Percentiles rank a stretch among this genome's conserved stretches.
These are phyloP conservation scores for Danio albolineatus DNA, from an alignment of 2,797 vertebrate genomes.

Conservation along the genomic window DNA sequence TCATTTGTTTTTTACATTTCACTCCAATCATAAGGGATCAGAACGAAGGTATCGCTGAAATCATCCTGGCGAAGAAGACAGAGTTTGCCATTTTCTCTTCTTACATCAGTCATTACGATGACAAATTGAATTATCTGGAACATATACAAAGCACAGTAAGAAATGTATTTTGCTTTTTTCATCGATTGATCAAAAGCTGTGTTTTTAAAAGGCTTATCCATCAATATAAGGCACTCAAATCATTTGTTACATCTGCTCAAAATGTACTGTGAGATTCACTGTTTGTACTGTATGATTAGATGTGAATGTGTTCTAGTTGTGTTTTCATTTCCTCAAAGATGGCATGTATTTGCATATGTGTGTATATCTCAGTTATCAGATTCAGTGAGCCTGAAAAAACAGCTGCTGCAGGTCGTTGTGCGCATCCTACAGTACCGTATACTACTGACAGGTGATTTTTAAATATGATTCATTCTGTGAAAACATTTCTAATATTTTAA, in stretches of 20 bases:
- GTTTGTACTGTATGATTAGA: neutral
- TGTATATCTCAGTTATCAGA: slow-evolving; percentile 76
- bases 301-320: neutral
- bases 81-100: slow-evolving; percentile 86
- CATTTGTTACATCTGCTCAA: neutral
- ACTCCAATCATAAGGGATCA: slow-evolving; percentile 80
- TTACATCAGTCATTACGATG: slow-evolving; percentile 91
- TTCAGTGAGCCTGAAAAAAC: slow-evolving; percentile 82
- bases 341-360: neutral
- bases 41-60: slow-evolving; percentile 88
- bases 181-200: neutral
- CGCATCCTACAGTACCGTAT: slow-evolving; percentile 92
- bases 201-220: slow-evolving; percentile 2
- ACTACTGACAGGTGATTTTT: slow-evolving; percentile 89
- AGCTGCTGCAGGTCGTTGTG: slow-evolving; percentile 88
- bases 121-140: slow-evolving; percentile 85
- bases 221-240: neutral
- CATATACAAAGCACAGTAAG: slow-evolving; percentile 79
- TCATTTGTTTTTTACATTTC: neutral
- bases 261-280: neutral
- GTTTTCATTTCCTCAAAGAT: neutral
- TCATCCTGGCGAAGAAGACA: slow-evolving; percentile 86
- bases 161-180: slow-evolving; percentile 20
- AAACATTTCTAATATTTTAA: neutral
- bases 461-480: slow-evolving; percentile 18